Conservation (phyloP, 1,140 invertebrate genomes). For the Oreohelix idahoensis region DNA sequence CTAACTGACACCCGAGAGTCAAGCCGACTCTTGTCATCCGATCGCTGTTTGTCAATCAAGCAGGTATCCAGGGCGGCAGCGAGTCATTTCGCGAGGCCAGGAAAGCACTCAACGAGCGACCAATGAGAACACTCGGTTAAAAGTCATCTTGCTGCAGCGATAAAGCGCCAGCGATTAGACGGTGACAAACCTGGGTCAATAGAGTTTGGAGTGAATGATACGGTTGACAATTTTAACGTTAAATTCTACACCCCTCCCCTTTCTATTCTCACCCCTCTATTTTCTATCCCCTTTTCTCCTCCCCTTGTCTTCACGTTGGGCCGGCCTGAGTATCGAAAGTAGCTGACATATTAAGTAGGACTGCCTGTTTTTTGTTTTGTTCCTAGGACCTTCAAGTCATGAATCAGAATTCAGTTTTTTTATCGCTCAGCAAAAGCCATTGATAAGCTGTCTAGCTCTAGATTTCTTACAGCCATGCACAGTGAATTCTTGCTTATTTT, state of each 20-base stretch:
- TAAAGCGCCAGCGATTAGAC: slow-evolving; percentile 8
- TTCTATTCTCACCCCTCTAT: not conserved
- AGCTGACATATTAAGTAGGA: not conserved
- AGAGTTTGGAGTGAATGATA: not conserved
- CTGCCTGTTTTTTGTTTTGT: not conserved
- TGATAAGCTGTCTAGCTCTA: not conserved
- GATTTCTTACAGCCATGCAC: not conserved
- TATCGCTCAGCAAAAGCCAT: not conserved
- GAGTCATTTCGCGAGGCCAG: not conserved
- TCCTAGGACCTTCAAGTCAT: not conserved
- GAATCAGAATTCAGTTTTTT: slow-evolving; percentile 12
- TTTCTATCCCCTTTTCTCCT: not conserved
- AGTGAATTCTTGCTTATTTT: not conserved
- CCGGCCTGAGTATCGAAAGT: not conserved
- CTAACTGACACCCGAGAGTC: not conserved
- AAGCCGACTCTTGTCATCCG: not conserved
- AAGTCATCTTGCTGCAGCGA: not conserved
- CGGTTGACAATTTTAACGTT: not conserved
- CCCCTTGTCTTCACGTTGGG: not conserved
- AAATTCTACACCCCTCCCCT: not conserved
- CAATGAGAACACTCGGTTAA: slow-evolving; percentile 3
- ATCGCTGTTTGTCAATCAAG: not conserved
- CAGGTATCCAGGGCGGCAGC: not conserved
- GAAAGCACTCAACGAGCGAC: not conserved
- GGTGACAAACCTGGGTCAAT: not conserved